Base-by-base conservation (phyloP, 2,888 invertebrate species). In the Watsonalla binaria region DNA sequence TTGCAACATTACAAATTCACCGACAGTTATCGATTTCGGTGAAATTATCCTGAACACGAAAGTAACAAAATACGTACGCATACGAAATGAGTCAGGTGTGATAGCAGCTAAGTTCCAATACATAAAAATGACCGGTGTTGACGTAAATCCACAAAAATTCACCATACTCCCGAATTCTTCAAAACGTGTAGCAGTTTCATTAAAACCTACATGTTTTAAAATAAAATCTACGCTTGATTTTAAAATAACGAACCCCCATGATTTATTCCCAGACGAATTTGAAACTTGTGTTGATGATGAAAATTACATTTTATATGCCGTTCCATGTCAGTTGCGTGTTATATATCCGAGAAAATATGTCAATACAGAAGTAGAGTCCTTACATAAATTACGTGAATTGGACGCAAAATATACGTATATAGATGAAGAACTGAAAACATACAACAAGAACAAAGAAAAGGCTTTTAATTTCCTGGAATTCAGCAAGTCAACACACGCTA, bases 1-100 rank as follows among this genome's bases (percentile, higher is more conserved):
- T 48, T 84, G 91, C 35, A 72, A 77, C 34, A 74, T 94, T 13
- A 72, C 71, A 5, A 80, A 93, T 58, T 62, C 69, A 24, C 94
- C 94, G 0, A 77, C 86, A 55, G 64, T 72, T 6, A 57, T 93
- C 0, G 63, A 87, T 57, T 86, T 93, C 58, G 86, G 85, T 2
- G 75, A 91, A 45, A 75, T 93, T 8, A 46, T 64, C 45, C 72
- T 92, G 4, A 78, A 84, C 65, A 74, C 69, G 42, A 69, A 75
- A 72, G 73, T 74, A 8, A 75, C 76, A 0, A 88, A 80, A 68
- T 74, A 82, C 42, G 61, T 93, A 5, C 74, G 79, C 34, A 70
- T 92, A 47, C 72, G 65, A 59, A 93, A 93, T 68, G 75, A 82
- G 33, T 92, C 92, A 0, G 68, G 67, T 39, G 55, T 73, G 11